Conservation (phyloP, 2,888 invertebrate genomes). For the Sialis fuliginosa region DNA sequence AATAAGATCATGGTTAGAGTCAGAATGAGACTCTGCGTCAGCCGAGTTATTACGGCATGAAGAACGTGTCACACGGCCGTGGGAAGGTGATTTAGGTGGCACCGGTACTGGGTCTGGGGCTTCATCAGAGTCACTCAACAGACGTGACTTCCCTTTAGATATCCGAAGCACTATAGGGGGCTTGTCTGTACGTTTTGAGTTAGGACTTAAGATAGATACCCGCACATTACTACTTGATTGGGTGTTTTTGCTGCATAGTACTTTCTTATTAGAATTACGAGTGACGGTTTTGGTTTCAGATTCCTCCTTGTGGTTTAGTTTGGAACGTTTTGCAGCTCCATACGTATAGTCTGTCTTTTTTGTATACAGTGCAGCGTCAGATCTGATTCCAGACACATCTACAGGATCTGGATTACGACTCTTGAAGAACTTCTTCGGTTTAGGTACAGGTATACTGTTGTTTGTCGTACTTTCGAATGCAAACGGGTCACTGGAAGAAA, state of each 20-base stretch:
- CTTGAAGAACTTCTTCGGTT: constrained; percentile 83
- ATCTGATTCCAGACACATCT: constrained; percentile 18
- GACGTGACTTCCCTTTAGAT: constrained; percentile 50
- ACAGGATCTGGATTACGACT: constrained; percentile 55
- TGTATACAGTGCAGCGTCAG: constrained; percentile 18
- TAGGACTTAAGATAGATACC: constrained; percentile 2
- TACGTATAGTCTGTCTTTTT: constrained; percentile 10
- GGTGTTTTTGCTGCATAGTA: constrained; percentile 20
- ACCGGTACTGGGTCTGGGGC: constrained; percentile 10
- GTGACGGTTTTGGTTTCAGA: constrained; percentile 13
- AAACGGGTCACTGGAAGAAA: constrained; percentile 21
- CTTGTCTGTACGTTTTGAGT: constrained; percentile 16
- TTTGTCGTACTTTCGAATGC: constrained; percentile 17
- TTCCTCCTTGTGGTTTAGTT: constrained; percentile 5
- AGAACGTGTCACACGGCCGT: constrained; percentile 24
- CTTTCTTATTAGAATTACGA: constrained; percentile 16
- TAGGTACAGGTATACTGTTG: constrained; percentile 34
- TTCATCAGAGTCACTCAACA: constrained; percentile 28
- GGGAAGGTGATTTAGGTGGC: constrained; percentile 5
- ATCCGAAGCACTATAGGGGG: constrained; percentile 78
- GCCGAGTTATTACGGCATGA: constrained; percentile 25
- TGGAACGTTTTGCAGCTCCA: not conserved
- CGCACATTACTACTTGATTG: constrained; percentile 3
- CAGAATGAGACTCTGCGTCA: constrained; percentile 23
- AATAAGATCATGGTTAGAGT: constrained; percentile 13